A percentile compares a stretch with the other conserved stretches of the same genome.
phyloP scores from a whole-genome alignment of 2,113 vertebrate genomes.

The Gymnocephalus cernua region DNA sequence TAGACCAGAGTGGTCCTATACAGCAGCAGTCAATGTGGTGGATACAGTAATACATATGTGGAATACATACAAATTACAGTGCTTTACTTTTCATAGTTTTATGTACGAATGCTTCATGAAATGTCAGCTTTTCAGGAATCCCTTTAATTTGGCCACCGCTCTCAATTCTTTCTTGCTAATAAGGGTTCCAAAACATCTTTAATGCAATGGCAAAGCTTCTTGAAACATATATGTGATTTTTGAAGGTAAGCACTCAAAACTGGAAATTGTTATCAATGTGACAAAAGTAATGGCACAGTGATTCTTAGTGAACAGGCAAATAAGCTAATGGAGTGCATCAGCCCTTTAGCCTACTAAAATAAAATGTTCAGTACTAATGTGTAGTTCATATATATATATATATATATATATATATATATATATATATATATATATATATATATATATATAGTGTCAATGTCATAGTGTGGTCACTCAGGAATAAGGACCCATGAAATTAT shows the following conservation, averaged over 20 bases:
- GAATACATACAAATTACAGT: too few relatives aligned
- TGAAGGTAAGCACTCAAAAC: slow-evolving; percentile 8
- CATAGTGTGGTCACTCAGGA: slow-evolving; percentile 59
- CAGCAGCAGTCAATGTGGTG: too few relatives aligned
- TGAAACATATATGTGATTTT: neutral
- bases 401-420: neutral
- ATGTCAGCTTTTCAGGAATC: neutral
- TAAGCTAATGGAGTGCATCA: slow-evolving; percentile 40
- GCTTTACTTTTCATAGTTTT: too few relatives aligned
- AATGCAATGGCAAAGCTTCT: neutral
- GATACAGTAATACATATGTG: too few relatives aligned
- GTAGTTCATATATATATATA: neutral
- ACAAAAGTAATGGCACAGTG: slow-evolving; percentile 1
- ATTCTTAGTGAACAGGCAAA: slow-evolving; percentile 23
- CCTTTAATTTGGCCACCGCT: neutral
- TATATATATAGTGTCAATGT: slow-evolving; percentile 20
- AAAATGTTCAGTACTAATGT: slow-evolving; percentile 6
- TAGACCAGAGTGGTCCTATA: too few relatives aligned
- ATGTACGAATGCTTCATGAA: too few relatives aligned
- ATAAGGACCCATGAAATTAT: slow-evolving; percentile 17
- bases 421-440: neutral
- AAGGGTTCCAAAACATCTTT: neutral
- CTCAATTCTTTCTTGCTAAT: neutral
- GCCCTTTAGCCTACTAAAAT: slow-evolving; percentile 7
- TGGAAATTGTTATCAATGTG: neutral